Conservation (phyloP, 2,888 invertebrate genomes). For the Erebia epiphron region DNA sequence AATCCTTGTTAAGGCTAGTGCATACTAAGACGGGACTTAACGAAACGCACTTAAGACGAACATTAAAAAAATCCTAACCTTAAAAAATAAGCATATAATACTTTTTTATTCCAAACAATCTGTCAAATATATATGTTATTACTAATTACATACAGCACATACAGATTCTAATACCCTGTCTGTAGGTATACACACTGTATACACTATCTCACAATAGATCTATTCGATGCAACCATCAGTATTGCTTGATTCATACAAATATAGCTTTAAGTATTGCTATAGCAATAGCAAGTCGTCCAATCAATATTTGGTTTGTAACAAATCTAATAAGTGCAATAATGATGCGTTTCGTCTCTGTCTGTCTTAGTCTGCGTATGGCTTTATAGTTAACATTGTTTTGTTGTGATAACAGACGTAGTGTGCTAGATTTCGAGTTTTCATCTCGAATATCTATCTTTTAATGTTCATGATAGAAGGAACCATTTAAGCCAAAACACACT, state of each 20-base stretch:
- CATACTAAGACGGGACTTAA: constrained; percentile 1
- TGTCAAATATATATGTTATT: no score
- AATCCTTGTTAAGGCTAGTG: constrained; percentile 31
- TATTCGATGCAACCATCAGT: no score
- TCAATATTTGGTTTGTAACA: not conserved
- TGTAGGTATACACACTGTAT: no score
- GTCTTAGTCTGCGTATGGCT: constrained; percentile 6
- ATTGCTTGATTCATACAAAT: not conserved
- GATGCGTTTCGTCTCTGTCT: not conserved
- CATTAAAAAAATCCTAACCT: no score
- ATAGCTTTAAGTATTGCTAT: no score
- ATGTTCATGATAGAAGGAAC: not conserved
- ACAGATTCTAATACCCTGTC: no score
- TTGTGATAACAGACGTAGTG: constrained; percentile 56
- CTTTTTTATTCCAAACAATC: no score
- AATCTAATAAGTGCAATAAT: not conserved
- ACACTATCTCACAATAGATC: no score
- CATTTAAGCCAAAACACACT: not conserved
- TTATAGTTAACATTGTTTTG: constrained; percentile 43
- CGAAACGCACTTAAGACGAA: not conserved
- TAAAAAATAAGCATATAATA: no score
- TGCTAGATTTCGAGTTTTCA: constrained; percentile 56
- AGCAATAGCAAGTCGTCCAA: not conserved
- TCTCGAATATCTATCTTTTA: constrained; percentile 23
- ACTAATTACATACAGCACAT: no score